Conservation (phyloP, 1,140 invertebrate genomes). For the Plectrocnemia conspersa region DNA sequence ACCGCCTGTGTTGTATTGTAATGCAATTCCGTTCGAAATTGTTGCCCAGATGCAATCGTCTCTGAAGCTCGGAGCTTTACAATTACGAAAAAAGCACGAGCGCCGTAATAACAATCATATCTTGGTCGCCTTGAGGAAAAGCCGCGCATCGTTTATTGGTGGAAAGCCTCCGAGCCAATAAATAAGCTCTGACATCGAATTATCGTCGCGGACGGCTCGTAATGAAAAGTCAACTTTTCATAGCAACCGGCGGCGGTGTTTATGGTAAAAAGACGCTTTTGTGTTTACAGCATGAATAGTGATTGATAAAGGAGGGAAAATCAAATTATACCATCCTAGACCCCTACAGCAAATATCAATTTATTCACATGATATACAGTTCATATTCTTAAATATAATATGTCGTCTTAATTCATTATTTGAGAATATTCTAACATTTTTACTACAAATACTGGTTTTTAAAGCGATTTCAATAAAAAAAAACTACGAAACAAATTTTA, state of each 20-base stretch:
- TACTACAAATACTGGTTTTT: no score
- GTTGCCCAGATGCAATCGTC: conserved; percentile 4
- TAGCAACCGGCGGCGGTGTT: neutral
- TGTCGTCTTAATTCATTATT: no score
- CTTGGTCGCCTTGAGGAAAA: neutral
- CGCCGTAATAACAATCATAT: conserved; percentile 9
- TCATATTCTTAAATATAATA: conserved; percentile 1
- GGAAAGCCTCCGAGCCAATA: conserved; percentile 6
- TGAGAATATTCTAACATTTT: no score
- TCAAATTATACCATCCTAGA: neutral
- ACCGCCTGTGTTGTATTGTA: conserved; percentile 8
- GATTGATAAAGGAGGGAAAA: neutral
- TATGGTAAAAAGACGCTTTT: neutral
- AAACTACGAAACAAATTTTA: no score
- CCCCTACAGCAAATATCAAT: neutral
- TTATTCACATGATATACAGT: neutral
- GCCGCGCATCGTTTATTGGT: conserved; percentile 2
- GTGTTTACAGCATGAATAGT: neutral
- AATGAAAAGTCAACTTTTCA: neutral
- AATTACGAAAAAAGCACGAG: neutral
- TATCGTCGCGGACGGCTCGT: conserved; percentile 6
- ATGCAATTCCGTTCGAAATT: neutral
- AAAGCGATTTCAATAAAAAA: no score
- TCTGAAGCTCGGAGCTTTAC: neutral
- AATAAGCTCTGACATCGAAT: conserved; percentile 8